Conservation (phyloP, 2,113 vertebrate genomes). For the Phylloscopus trochilus region DNA sequence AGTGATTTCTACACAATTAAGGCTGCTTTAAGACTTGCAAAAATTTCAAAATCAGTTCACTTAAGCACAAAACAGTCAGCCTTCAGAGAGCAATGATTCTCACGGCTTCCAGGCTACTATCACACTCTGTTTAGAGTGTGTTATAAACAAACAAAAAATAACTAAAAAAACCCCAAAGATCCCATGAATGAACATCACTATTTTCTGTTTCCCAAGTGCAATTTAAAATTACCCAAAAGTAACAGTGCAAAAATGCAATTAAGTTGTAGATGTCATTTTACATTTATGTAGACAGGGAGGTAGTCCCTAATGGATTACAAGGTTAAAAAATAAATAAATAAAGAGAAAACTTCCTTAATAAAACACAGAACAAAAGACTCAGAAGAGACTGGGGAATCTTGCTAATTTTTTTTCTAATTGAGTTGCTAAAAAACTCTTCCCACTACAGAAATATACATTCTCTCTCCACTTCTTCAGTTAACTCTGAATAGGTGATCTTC, state of each 20-base stretch:
- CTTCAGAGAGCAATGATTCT: neutral
- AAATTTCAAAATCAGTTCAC: neutral
- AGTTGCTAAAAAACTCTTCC: neutral
- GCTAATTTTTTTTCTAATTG: no score
- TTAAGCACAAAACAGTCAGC: neutral
- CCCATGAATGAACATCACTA: neutral
- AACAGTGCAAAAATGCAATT: neutral
- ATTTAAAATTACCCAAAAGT: neutral
- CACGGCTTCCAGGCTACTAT: neutral
- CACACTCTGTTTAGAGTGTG: neutral
- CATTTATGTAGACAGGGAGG: accelerated
- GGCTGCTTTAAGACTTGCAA: neutral
- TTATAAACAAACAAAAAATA: neutral
- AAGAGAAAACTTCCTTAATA: neutral
- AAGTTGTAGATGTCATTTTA: neutral
- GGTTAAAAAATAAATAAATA: neutral
- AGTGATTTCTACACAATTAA: neutral
- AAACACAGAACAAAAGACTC: neutral
- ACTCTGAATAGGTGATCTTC: neutral
- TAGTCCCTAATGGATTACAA: neutral
- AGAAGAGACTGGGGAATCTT: neutral
- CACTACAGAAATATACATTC: neutral
- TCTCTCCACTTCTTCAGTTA: neutral
- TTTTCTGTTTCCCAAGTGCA: neutral
- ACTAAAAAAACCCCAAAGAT: neutral